Evolutionary conservation across 2,888 invertebrate genomes (phyloP).

Genomic region (Platycheirus albimanus): DNA sequence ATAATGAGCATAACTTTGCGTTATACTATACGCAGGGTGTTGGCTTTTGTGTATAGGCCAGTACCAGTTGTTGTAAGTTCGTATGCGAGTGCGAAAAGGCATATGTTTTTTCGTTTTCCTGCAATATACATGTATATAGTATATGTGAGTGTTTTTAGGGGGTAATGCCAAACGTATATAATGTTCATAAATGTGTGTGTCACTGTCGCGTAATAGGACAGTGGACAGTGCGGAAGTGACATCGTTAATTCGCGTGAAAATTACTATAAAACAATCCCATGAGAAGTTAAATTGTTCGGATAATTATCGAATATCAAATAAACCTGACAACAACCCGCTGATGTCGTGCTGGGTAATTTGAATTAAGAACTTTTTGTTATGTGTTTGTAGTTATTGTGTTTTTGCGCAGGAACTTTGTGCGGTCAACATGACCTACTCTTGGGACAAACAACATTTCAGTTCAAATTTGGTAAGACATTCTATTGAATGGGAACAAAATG

Average conservation of each 20-base stretch:
- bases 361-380: not conserved
- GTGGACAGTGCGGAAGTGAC: constrained; percentile 19
- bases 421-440: no score
- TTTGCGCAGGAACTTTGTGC: not conserved
- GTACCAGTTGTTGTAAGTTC: constrained; percentile 19
- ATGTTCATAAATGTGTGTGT: not conserved
- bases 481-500: no score
- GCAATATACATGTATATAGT: not conserved
- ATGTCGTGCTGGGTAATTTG: constrained; percentile 23
- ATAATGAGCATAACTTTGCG: constrained; percentile 59
- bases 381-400: not conserved
- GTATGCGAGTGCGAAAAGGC: constrained; percentile 4
- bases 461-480: no score
- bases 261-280: constrained; percentile 35
- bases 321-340: constrained; percentile 9
- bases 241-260: constrained; percentile 38
- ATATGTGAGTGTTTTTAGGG: no score
- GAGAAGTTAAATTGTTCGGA: constrained; percentile 45
- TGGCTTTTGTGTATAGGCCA: constrained; percentile 14
- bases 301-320: constrained; percentile 43
- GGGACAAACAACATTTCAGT: no score
- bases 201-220: not conserved
- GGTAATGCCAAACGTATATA: no score
- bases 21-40: constrained; percentile 1
- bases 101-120: constrained; percentile 19